Evolutionary conservation across 2,113 vertebrate species (phyloP).

Genomic region (Podiceps cristatus): DNA sequence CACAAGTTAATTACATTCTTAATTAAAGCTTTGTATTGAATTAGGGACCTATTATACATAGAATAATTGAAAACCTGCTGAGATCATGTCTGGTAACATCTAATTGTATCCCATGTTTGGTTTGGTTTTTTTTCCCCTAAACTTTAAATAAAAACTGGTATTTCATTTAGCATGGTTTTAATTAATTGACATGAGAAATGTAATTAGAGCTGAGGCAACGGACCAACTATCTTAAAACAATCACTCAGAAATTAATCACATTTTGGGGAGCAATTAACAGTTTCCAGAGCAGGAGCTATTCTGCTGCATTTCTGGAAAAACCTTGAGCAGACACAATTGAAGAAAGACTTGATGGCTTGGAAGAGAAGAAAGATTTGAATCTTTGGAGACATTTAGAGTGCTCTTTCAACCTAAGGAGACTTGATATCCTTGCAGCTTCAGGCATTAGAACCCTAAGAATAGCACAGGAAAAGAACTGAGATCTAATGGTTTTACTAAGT

Average conservation of each 20-base stretch:
- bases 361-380: not conserved
- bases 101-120: slow-evolving; percentile 63
- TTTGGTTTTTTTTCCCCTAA: not conserved
- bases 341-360: not conserved
- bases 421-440: not conserved
- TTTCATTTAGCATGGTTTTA: slow-evolving; percentile 72
- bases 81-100: slow-evolving; percentile 74
- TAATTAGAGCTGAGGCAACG: slow-evolving; percentile 54
- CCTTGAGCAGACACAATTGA: not conserved
- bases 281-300: not conserved
- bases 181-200: slow-evolving; percentile 70
- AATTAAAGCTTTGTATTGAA: slow-evolving; percentile 77
- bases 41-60: slow-evolving; percentile 68
- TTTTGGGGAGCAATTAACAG: slow-evolving; percentile 12
- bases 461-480: not conserved
- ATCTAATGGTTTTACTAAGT: not conserved
- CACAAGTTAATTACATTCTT: slow-evolving; percentile 78
- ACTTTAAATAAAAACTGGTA: slow-evolving; percentile 68
- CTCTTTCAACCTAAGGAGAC: not conserved
- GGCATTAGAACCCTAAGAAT: not conserved
- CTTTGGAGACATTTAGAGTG: not conserved
- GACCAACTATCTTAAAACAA: slow-evolving; percentile 14
- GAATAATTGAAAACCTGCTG: slow-evolving; percentile 81
- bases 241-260: not conserved
- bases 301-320: not conserved